Percentiles rank a stretch among this genome's conserved stretches.
phyloP scores from a whole-genome alignment of 2,113 vertebrate species.

The Callaeas wilsoni region DNA sequence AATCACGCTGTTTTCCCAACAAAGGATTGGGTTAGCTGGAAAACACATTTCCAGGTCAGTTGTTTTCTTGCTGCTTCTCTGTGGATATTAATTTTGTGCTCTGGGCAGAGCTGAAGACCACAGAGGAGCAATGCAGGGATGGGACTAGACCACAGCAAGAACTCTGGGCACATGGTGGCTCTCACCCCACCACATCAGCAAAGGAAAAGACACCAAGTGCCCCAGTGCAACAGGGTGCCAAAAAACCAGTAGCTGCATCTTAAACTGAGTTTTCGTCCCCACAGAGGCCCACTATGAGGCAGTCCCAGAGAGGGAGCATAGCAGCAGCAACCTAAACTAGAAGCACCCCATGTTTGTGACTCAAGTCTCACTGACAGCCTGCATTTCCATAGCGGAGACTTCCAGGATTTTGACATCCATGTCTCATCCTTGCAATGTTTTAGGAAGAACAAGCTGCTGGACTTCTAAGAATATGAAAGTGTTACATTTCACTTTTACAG shows the following conservation, averaged over 20 bases:
- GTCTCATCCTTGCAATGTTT: neutral
- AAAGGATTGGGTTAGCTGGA: neutral
- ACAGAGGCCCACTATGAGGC: neutral
- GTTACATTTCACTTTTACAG: neutral
- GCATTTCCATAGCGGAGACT: neutral
- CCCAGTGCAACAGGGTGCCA: neutral
- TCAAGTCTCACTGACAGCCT: neutral
- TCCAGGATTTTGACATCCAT: neutral
- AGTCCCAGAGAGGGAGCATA: rapidly evolving
- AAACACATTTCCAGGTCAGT: neutral
- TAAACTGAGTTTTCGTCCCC: neutral
- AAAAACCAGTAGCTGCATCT: neutral
- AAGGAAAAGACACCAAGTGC: neutral
- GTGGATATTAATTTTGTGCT: neutral
- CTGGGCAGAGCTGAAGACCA: neutral
- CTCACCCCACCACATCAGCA: neutral
- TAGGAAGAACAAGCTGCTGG: neutral
- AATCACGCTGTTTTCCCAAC: neutral
- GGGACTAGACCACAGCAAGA: neutral
- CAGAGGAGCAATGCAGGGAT: rapidly evolving
- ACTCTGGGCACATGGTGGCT: neutral
- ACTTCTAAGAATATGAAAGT: neutral
- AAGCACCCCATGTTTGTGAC: rapidly evolving
- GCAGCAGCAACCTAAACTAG: neutral
- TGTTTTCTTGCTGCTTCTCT: neutral